A percentile compares a stretch with the other conserved stretches of the same genome.
phyloP scores from a whole-genome alignment of 2,797 vertebrate species.

The Dromococcyx pavoninus region DNA sequence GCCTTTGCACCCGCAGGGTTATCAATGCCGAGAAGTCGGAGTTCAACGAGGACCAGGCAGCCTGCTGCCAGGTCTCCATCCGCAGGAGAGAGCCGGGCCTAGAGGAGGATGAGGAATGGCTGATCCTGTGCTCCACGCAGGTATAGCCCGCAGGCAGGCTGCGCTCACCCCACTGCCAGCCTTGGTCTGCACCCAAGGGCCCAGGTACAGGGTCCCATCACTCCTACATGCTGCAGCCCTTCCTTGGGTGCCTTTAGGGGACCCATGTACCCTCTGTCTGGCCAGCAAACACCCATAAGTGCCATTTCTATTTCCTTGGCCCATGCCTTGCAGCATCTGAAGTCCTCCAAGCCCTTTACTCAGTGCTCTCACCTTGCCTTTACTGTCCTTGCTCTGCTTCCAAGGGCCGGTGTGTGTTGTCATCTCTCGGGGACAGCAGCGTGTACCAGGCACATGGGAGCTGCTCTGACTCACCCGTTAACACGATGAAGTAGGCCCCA shows the following conservation, averaged over 20 bases:
- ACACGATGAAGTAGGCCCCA: not conserved
- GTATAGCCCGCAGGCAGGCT: constrained; percentile 11
- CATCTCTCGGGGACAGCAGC: not conserved
- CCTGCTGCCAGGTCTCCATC: constrained; percentile 75
- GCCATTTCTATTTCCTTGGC: not conserved
- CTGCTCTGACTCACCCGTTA: not conserved
- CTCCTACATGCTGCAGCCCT: not conserved
- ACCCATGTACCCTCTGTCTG: fast-evolving
- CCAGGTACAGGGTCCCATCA: not conserved
- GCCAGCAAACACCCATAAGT: fast-evolving
- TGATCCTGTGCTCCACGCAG: constrained; percentile 72
- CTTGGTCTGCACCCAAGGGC: not conserved
- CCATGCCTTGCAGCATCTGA: not conserved
- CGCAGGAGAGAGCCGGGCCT: constrained; percentile 54
- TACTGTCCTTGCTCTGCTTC: not conserved
- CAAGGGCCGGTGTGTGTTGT: no score
- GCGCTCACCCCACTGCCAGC: not conserved
- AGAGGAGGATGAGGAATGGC: constrained; percentile 75
- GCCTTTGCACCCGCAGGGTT: constrained; percentile 49
- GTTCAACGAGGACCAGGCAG: constrained; percentile 80
- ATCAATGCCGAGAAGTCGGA: constrained; percentile 79
- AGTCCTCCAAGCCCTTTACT: not conserved
- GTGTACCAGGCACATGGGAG: not conserved
- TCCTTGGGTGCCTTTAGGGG: not conserved
- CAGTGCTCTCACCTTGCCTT: not conserved